A percentile compares a stretch with the other conserved stretches of the same genome.
Conservation (phyloP, 1,140 invertebrate genomes). For the Argopecten irradians region DNA sequence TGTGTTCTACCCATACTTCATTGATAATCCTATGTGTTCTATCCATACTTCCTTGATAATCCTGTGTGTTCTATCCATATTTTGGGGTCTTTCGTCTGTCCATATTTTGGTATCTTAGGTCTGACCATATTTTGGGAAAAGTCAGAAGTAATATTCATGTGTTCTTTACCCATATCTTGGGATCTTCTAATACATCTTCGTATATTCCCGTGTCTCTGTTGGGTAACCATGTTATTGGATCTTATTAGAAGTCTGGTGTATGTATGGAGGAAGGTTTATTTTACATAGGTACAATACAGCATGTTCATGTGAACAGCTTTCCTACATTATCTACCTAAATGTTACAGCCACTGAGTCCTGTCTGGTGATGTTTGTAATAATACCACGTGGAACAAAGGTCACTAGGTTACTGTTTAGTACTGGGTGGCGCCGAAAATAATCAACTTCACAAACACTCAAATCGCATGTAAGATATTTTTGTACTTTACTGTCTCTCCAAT, state of each 20-base stretch:
- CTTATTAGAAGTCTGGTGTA: neutral
- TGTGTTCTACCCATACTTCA: no score
- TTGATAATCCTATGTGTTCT: no score
- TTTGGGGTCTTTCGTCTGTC: no score
- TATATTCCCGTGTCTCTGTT: no score
- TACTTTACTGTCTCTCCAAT: neutral
- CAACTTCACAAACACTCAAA: neutral
- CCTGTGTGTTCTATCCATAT: no score
- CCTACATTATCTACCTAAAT: neutral
- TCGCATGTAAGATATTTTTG: neutral
- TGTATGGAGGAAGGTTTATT: neutral
- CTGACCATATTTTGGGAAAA: no score
- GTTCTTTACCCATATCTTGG: no score
- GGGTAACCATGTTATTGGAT: no score
- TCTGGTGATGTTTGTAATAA: neutral
- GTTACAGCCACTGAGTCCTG: neutral
- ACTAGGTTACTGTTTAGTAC: neutral
- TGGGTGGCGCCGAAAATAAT: neutral
- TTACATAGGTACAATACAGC: neutral
- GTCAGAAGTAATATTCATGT: no score
- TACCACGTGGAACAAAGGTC: neutral
- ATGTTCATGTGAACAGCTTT: neutral
- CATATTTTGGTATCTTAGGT: no score
- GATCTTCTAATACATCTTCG: no score
- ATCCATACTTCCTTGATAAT: no score